phyloP scores from a whole-genome alignment of 2,888 invertebrate genomes.

The Pseudeuparius sepicola region DNA sequence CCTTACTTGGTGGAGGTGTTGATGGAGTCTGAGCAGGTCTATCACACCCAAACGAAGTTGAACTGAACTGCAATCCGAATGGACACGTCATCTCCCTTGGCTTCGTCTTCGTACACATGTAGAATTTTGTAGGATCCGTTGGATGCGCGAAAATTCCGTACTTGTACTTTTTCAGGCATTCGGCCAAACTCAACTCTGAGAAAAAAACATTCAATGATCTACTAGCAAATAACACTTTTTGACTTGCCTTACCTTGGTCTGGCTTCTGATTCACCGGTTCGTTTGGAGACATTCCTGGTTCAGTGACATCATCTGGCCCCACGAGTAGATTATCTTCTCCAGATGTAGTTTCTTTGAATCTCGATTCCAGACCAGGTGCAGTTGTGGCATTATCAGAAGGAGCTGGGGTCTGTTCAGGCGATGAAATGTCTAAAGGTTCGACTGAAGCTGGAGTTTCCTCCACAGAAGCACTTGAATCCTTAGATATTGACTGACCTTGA shows the following conservation, averaged over 20 bases:
- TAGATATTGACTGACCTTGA: slow-evolving; percentile 5
- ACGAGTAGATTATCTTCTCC: no score
- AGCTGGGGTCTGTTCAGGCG: no score
- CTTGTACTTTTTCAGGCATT: slow-evolving; percentile 18
- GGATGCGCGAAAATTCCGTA: slow-evolving; percentile 18
- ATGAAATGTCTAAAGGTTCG: no score
- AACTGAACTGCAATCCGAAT: slow-evolving; percentile 15
- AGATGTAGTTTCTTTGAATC: background rate
- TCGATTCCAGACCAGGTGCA: background rate
- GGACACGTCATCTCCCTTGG: slow-evolving; percentile 19
- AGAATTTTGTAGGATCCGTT: slow-evolving; percentile 18
- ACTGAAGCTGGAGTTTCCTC: background rate
- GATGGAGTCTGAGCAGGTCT: slow-evolving; percentile 17
- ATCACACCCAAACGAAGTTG: slow-evolving; percentile 14
- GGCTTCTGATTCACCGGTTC: no score
- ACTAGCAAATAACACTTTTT: no score
- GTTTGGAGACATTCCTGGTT: background rate
- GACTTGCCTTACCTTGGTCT: no score
- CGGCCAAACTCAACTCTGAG: slow-evolving; percentile 9
- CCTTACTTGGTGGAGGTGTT: slow-evolving; percentile 18
- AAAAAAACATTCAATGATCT: background rate
- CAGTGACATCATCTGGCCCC: no score
- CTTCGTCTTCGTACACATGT: slow-evolving; percentile 17
- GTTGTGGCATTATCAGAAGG: no score
- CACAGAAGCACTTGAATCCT: slow-evolving; percentile 1